Evolutionary conservation across 2,888 invertebrate genomes (phyloP).

Genomic region (Yponomeuta evonymella): DNA sequence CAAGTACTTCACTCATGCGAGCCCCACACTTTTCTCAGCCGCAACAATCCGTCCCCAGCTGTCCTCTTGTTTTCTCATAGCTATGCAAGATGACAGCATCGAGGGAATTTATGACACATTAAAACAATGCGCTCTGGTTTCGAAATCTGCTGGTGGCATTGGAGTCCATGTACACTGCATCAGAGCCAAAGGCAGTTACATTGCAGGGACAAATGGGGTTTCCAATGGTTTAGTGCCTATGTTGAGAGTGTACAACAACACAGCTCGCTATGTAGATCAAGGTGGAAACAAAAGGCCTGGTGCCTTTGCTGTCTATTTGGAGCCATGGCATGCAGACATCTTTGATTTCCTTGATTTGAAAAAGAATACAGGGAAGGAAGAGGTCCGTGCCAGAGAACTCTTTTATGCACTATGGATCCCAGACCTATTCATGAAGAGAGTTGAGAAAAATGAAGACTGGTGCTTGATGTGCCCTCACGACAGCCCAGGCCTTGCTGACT

Average conservation of each 20-base stretch:
- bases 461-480: conserved; percentile 98
- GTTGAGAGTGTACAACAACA: conserved; percentile 96
- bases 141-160: conserved; percentile 98
- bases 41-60: conserved; percentile 94
- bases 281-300: conserved; percentile 98
- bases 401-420: conserved; percentile 99
- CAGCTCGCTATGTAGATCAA: conserved; percentile 97
- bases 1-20: conserved; percentile 97
- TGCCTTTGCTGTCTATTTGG: conserved; percentile 97
- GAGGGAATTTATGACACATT: conserved; percentile 96
- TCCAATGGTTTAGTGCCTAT: conserved; percentile 98
- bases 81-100: conserved; percentile 96
- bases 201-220: conserved; percentile 94
- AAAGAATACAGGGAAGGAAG: conserved; percentile 97
- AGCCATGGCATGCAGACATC: conserved; percentile 99
- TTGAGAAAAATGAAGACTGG: conserved; percentile 90
- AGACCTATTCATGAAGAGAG: conserved; percentile 97
- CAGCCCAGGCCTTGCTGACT: conserved; percentile 91
- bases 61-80: conserved; percentile 95
- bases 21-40: conserved; percentile 97
- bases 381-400: conserved; percentile 93
- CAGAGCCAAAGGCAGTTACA: conserved; percentile 91
- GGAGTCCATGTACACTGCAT: conserved; percentile 98
- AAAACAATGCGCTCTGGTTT: conserved; percentile 95
- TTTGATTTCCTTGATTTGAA: conserved; percentile 96